Evolutionary conservation across 2,888 invertebrate genomes (phyloP).

Genomic region (Flexamia atlantica): DNA sequence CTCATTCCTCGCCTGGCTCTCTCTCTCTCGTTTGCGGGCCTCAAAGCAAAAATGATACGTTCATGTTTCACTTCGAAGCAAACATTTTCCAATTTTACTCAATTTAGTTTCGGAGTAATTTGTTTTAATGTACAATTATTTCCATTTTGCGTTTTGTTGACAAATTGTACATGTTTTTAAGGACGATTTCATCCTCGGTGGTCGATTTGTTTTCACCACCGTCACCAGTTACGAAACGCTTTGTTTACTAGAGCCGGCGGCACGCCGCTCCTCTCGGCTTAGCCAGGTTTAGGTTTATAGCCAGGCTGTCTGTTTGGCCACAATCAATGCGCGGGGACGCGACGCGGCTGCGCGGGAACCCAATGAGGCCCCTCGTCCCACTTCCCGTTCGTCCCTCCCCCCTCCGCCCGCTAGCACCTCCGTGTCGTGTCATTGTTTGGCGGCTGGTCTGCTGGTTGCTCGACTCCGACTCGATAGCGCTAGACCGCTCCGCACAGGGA

Average conservation of each 20-base stretch:
- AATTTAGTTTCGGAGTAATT: too few species aligned
- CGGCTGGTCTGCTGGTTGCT: neutral
- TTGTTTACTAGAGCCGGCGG: conserved; percentile 10
- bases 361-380: conserved; percentile 63
- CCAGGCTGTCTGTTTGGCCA: conserved; percentile 16
- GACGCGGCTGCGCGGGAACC: conserved; percentile 58
- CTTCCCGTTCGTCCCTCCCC: conserved; percentile 60
- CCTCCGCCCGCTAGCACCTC: conserved; percentile 20
- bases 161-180: neutral
- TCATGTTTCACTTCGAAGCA: too few species aligned
- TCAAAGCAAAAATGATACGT: too few species aligned
- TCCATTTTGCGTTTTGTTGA: neutral
- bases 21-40: neutral
- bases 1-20: neutral
- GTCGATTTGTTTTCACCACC: too few species aligned
- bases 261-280: conserved; percentile 2
- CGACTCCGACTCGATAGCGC: neutral
- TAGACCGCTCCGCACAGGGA: neutral
- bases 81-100: too few species aligned
- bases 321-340: conserved; percentile 31
- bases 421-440: conserved; percentile 29
- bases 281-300: conserved; percentile 18
- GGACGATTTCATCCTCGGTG: neutral
- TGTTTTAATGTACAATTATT: neutral
- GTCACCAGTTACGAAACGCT: neutral